Evolutionary conservation across 2,888 invertebrate genomes (phyloP).

Genomic region (Ormia ochracea): DNA sequence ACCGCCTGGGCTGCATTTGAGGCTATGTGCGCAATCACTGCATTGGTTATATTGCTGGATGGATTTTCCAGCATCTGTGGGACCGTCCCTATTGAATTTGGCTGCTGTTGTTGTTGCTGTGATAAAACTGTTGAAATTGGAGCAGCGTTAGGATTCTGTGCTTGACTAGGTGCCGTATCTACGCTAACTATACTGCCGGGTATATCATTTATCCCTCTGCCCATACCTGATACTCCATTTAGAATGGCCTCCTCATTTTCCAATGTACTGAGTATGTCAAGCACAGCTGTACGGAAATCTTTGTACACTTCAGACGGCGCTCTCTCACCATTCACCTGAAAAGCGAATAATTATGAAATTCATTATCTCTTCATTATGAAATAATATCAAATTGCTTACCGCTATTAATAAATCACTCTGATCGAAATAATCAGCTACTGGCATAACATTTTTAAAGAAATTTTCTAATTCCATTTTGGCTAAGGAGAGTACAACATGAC

Average conservation of each 20-base stretch:
- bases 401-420: conserved; percentile 87
- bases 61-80: conserved; percentile 50
- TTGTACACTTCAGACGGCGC: conserved; percentile 91
- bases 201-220: conserved; percentile 79
- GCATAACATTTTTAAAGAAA: conserved; percentile 92
- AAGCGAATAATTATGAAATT: background rate
- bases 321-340: conserved; percentile 90
- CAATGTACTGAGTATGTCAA: conserved; percentile 84
- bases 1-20: conserved; percentile 65
- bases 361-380: background rate
- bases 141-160: conserved; percentile 69
- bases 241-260: conserved; percentile 81
- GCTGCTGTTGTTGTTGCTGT: conserved; percentile 45
- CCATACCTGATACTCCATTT: conserved; percentile 81
- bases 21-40: conserved; percentile 64
- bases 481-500: conserved; percentile 86
- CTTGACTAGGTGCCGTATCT: conserved; percentile 79
- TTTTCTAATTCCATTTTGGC: conserved; percentile 92
- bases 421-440: conserved; percentile 93
- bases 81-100: background rate
- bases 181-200: conserved; percentile 82
- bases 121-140: conserved; percentile 62
- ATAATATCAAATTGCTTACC: conserved; percentile 75
- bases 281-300: conserved; percentile 88
- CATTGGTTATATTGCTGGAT: conserved; percentile 64